A percentile compares a stretch with the other conserved stretches of the same genome.
phyloP scores from a whole-genome alignment of 2,113 vertebrate species.

The Vombatus ursinus region DNA sequence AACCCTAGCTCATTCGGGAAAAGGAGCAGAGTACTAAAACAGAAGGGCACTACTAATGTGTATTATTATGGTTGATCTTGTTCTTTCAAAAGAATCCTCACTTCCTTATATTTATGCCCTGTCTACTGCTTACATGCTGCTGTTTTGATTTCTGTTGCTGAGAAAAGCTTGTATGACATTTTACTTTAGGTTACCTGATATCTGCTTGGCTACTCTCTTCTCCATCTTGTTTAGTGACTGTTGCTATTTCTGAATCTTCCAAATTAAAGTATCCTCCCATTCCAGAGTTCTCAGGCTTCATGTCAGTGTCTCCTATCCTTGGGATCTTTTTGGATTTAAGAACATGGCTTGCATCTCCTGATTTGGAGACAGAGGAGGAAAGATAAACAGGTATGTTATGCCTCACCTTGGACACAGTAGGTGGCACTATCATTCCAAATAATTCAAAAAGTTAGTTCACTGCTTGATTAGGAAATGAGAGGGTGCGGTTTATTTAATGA shows the following conservation, averaged over 20 bases:
- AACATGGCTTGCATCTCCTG: conserved; percentile 2
- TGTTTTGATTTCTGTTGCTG: neutral
- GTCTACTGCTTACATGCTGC: neutral
- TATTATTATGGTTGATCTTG: neutral
- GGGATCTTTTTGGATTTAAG: conserved; percentile 41
- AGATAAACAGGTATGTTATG: neutral
- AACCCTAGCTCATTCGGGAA: neutral
- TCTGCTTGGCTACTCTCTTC: neutral
- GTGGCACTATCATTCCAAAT: neutral
- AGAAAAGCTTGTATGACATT: neutral
- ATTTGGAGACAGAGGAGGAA: conserved; percentile 33
- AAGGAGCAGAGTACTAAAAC: neutral
- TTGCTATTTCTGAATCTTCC: neutral
- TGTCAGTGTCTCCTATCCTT: neutral
- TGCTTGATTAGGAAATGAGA: neutral
- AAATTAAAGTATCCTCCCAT: neutral
- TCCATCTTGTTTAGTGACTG: neutral
- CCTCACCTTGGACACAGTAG: neutral
- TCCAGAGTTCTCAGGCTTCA: neutral
- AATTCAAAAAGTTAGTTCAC: neutral
- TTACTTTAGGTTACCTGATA: neutral
- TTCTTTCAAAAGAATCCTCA: neutral
- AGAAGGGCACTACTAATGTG: neutral
- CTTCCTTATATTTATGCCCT: neutral
- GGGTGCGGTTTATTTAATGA: neutral